Conservation (phyloP, 2,888 invertebrate species). For the Amblyteles armatorius region DNA sequence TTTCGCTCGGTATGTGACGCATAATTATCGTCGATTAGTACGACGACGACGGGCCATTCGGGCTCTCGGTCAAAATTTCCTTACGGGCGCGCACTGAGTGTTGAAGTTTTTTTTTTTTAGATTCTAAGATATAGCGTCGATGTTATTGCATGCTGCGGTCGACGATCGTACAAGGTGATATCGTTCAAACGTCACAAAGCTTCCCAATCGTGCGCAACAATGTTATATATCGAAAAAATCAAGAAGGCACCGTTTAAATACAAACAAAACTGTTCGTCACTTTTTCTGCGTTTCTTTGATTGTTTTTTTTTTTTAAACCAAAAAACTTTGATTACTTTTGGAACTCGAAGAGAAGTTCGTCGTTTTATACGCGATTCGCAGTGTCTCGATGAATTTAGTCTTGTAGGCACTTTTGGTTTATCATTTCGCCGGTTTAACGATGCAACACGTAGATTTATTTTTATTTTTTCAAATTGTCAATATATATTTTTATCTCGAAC, state of each 20-base stretch:
- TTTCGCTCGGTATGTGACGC: constrained; percentile 50
- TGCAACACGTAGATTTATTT: constrained; percentile 9
- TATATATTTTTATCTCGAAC: constrained; percentile 4
- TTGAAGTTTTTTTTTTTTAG: background rate
- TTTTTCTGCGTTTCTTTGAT: constrained; percentile 11
- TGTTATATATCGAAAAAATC: constrained; percentile 8
- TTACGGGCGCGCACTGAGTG: background rate
- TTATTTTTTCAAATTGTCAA: no score
- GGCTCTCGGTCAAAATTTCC: constrained; percentile 8
- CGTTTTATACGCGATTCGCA: constrained; percentile 49
- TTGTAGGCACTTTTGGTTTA: constrained; percentile 81
- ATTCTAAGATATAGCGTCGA: background rate
- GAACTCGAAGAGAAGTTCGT: constrained; percentile 20
- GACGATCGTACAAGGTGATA: constrained; percentile 13
- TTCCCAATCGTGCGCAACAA: constrained; percentile 12
- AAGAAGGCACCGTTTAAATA: constrained; percentile 17
- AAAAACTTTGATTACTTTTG: constrained; percentile 20
- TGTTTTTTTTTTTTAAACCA: background rate
- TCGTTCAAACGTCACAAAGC: constrained; percentile 41
- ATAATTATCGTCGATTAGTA: constrained; percentile 61
- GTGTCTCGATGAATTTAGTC: constrained; percentile 76
- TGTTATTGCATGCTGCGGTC: constrained; percentile 28
- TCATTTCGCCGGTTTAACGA: constrained; percentile 22
- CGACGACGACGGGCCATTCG: constrained; percentile 53
- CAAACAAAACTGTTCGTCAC: constrained; percentile 20